Evolutionary conservation across 2,797 vertebrate genomes (phyloP).

Genomic region (Microctenopoma steveboyesi): DNA sequence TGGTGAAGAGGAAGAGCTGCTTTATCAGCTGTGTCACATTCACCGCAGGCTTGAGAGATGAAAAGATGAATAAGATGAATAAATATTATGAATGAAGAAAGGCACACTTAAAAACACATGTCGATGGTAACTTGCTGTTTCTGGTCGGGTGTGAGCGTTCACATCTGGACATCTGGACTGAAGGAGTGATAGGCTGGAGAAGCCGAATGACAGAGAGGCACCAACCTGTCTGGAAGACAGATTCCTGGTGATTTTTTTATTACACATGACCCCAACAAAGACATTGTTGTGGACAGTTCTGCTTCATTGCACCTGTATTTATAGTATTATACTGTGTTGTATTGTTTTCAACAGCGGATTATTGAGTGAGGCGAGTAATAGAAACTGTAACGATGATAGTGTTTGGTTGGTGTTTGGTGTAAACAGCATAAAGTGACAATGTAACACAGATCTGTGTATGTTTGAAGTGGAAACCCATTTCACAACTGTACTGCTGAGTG

Average conservation of each 20-base stretch:
- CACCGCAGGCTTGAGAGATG: slow-evolving; percentile 34
- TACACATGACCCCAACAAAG: slow-evolving; percentile 29
- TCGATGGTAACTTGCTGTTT: slow-evolving; percentile 24
- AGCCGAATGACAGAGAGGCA: neutral
- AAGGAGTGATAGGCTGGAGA: slow-evolving; percentile 30
- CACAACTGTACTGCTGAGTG: slow-evolving; percentile 18
- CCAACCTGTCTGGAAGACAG: neutral
- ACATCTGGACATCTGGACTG: slow-evolving; percentile 16
- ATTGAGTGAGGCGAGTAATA: slow-evolving; percentile 6
- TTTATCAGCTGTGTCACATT: slow-evolving; percentile 68
- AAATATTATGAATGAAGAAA: slow-evolving; percentile 67
- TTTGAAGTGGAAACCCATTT: slow-evolving; percentile 10
- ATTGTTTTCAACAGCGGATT: slow-evolving; percentile 3
- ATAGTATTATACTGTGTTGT: neutral
- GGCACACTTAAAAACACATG: slow-evolving; percentile 35
- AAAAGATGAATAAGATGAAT: slow-evolving; percentile 52
- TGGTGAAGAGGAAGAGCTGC: slow-evolving; percentile 58
- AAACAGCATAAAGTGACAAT: neutral
- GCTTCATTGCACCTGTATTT: slow-evolving; percentile 33
- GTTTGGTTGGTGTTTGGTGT: neutral
- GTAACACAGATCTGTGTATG: neutral
- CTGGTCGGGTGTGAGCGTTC: slow-evolving; percentile 29
- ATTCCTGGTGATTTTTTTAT: slow-evolving; percentile 31
- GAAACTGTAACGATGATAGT: slow-evolving; percentile 52
- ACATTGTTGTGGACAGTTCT: slow-evolving; percentile 33